Percentiles rank a stretch among this genome's conserved stretches.
phyloP scores from a whole-genome alignment of 2,888 invertebrate species.

The Pachymerium ferrugineum region DNA sequence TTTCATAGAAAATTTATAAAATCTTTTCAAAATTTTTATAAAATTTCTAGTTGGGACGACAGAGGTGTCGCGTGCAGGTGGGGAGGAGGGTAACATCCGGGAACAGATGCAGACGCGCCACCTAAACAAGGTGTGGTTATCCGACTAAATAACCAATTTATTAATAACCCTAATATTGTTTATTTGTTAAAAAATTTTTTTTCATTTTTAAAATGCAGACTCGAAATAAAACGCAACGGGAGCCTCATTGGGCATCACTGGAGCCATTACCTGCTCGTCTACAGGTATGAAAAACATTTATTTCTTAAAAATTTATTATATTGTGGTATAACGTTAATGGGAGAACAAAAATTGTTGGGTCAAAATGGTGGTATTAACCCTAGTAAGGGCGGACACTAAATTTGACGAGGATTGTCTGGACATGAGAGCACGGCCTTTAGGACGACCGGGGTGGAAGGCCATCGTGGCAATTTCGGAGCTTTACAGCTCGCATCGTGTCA shows the following conservation, averaged over 20 bases:
- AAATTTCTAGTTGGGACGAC: no score
- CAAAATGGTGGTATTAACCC: slow-evolving; percentile 15
- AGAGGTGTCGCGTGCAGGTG: slow-evolving; percentile 20
- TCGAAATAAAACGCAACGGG: neutral
- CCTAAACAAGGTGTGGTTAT: neutral
- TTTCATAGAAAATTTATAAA: no score
- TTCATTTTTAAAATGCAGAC: neutral
- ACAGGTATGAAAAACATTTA: slow-evolving; percentile 23
- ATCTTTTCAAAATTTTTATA: no score
- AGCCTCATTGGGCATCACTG: slow-evolving; percentile 25
- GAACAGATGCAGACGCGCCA: neutral
- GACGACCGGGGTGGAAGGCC: slow-evolving; percentile 22
- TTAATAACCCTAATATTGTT: neutral
- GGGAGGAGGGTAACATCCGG: slow-evolving; percentile 19
- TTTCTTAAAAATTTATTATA: neutral
- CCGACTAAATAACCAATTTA: neutral
- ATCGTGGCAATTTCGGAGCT: slow-evolving; percentile 25
- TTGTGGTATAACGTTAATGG: neutral
- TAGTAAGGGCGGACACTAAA: slow-evolving; percentile 14
- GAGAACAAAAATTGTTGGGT: neutral
- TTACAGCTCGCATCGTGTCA: slow-evolving; percentile 27
- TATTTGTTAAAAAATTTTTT: neutral
- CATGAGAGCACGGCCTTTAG: slow-evolving; percentile 23
- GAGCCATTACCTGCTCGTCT: slow-evolving; percentile 31
- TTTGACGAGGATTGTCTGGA: slow-evolving; percentile 27